These are phyloP conservation scores for Eleutherodactylus coqui DNA, from an alignment of 2,797 vertebrate species.

Conservation along the genomic window DNA sequence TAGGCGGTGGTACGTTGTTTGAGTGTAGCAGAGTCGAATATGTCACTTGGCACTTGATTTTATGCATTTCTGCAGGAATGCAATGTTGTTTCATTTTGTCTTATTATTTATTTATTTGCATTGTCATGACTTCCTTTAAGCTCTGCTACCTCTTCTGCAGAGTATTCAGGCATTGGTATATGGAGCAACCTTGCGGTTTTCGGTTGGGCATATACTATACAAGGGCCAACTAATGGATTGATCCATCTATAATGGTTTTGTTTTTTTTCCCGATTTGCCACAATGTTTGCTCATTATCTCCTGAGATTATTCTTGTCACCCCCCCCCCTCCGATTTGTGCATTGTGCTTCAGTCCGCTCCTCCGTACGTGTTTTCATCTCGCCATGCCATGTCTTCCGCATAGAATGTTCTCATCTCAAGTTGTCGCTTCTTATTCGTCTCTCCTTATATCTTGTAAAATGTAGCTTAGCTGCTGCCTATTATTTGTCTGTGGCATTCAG, in stretches of 20 bases:
- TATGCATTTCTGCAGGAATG: neutral
- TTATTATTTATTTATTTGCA: too few species aligned
- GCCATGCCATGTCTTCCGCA: neutral
- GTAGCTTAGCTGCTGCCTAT: slow-evolving; percentile 33
- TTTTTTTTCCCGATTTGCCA: slow-evolving; percentile 31
- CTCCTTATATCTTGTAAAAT: slow-evolving; percentile 27
- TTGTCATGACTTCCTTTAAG: neutral
- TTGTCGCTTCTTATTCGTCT: slow-evolving; percentile 23
- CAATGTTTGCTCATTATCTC: slow-evolving; percentile 36
- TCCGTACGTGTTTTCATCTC: neutral
- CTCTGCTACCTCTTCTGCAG: neutral
- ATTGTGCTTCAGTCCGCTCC: neutral
- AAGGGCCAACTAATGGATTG: neutral
- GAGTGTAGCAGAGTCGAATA: neutral
- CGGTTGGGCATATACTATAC: neutral
- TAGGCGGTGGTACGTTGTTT: too few species aligned
- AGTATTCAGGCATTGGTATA: neutral
- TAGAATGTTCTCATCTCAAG: slow-evolving; percentile 15
- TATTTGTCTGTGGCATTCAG: slow-evolving; percentile 44
- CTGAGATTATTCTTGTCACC: neutral
- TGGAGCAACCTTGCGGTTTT: neutral
- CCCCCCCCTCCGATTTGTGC: neutral
- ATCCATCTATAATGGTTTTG: neutral
- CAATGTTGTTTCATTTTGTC: too few species aligned
- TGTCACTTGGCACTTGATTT: neutral